These are phyloP conservation scores for Coregonus ussuriensis DNA, from an alignment of 2,797 vertebrate species.

Conservation along the genomic window DNA sequence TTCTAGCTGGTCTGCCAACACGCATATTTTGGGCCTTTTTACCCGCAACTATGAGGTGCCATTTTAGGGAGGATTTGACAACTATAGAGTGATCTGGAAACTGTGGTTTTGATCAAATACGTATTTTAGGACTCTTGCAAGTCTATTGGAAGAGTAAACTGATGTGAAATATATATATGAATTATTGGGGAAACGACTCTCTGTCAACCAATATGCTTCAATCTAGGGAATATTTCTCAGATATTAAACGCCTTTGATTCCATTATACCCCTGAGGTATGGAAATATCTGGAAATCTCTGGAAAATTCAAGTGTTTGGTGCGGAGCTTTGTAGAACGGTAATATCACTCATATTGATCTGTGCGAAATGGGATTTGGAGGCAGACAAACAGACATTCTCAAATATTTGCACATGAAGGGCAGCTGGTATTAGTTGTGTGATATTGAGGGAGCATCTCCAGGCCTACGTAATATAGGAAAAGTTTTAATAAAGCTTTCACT, in stretches of 20 bases:
- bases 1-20: not conserved
- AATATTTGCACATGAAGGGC: constrained; percentile 74
- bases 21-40: not conserved
- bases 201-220: constrained; percentile 28
- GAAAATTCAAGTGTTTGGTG: constrained; percentile 38
- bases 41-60: constrained; percentile 24
- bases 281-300: constrained; percentile 35
- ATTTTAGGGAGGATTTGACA: constrained; percentile 5
- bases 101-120: constrained; percentile 4
- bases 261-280: constrained; percentile 39
- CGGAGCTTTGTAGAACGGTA: constrained; percentile 44
- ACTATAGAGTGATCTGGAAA: not conserved
- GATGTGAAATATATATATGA: constrained; percentile 22
- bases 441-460: not conserved
- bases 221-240: constrained; percentile 53
- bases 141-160: not conserved
- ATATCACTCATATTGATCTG: constrained; percentile 67
- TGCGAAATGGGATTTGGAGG: constrained; percentile 61
- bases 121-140: not conserved
- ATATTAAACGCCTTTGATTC: constrained; percentile 53
- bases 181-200: constrained; percentile 1
- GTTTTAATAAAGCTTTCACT: constrained; percentile 43
- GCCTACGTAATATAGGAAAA: constrained; percentile 1
- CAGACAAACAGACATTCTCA: constrained; percentile 50
- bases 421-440: constrained; percentile 50